Percentiles rank a stretch among this genome's conserved stretches.
phyloP scores from a whole-genome alignment of 2,113 vertebrate species.

The Colossoma macropomum region DNA sequence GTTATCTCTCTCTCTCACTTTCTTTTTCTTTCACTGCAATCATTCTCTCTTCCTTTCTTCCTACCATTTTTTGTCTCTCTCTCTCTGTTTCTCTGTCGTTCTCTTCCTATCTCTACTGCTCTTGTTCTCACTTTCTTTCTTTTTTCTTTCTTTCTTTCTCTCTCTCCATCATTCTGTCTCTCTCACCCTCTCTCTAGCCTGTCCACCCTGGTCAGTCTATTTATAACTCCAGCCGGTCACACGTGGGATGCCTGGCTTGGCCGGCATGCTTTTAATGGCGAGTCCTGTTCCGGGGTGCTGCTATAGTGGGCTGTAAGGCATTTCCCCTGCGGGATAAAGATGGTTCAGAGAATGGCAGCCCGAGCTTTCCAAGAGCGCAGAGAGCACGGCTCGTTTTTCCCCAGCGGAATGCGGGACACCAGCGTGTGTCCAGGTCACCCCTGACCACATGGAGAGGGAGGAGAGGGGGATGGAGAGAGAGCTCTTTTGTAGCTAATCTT shows the following conservation, averaged over 20 bases:
- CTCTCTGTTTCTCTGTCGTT: background rate
- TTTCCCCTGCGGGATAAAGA: background rate
- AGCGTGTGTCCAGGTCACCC: background rate
- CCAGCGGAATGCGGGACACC: background rate
- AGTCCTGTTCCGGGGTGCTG: background rate
- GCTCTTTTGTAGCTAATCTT: background rate
- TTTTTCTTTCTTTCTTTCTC: background rate
- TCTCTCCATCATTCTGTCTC: background rate
- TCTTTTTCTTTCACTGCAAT: background rate
- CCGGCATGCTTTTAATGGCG: background rate
- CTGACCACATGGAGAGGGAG: background rate
- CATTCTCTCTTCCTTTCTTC: background rate
- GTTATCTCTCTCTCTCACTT: no score
- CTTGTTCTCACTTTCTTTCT: background rate
- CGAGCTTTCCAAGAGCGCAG: background rate
- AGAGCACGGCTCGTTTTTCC: background rate
- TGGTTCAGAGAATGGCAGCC: background rate
- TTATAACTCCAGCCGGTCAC: background rate
- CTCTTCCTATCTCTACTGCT: background rate
- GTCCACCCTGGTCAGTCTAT: background rate
- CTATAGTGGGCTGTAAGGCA: background rate
- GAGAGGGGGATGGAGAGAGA: background rate
- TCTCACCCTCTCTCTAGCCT: background rate
- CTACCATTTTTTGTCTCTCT: background rate
- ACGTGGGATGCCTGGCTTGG: background rate